Evolutionary conservation across 1,140 invertebrate species (phyloP).

Genomic region (Lucilia sericata): DNA sequence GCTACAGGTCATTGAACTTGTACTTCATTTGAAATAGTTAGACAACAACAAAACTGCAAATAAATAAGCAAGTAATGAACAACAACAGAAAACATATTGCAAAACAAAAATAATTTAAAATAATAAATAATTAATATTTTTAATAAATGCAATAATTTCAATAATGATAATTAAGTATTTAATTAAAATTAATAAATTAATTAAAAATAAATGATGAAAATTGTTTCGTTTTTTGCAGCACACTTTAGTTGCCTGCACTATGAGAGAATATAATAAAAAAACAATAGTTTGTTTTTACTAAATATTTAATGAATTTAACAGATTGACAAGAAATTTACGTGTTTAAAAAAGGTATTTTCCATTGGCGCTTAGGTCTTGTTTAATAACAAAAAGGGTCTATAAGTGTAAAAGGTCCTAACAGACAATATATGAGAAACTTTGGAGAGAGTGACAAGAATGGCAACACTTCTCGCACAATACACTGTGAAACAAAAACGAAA

Average conservation of each 20-base stretch:
- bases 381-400: neutral
- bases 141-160: neutral
- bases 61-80: neutral
- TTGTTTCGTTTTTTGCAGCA: too few species aligned
- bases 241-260: too few species aligned
- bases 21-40: neutral
- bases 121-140: neutral
- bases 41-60: neutral
- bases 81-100: neutral
- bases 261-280: too few species aligned
- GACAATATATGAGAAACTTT: neutral
- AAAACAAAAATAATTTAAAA: neutral
- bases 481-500: too few species aligned
- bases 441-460: too few species aligned
- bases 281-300: too few species aligned
- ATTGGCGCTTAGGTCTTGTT: neutral
- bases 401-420: neutral
- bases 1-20: conserved; percentile 22
- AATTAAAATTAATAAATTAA: neutral
- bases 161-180: conserved; percentile 25
- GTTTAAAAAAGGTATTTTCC: neutral
- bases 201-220: neutral
- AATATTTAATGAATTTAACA: too few species aligned
- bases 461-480: too few species aligned
- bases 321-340: too few species aligned